Percentiles rank a stretch among this genome's conserved stretches.
phyloP scores from a whole-genome alignment of 92 coral and sea anemone genomes.

The Zoanthus sociatus region DNA sequence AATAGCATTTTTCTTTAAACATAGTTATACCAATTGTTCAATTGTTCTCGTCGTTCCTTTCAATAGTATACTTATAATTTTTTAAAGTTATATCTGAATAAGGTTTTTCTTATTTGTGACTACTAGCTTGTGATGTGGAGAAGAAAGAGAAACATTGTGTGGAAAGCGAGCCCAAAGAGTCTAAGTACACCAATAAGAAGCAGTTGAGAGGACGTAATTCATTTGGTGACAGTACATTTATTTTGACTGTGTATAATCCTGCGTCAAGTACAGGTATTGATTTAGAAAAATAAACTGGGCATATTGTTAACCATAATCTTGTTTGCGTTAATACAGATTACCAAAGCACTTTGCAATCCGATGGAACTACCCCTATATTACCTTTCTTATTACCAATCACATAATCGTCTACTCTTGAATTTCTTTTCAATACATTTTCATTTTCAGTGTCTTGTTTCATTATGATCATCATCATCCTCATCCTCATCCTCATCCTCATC shows the following conservation, averaged over 20 bases:
- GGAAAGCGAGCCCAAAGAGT: constrained; percentile 53
- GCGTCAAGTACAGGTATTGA: constrained; percentile 78
- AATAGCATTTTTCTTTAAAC: too few species aligned
- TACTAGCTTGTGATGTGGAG: constrained; percentile 58
- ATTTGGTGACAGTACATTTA: constrained; percentile 73
- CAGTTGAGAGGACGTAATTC: constrained; percentile 56
- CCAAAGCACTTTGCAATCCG: too few species aligned
- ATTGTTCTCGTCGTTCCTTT: not conserved
- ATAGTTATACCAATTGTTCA: not conserved
- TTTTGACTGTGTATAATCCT: constrained; percentile 87
- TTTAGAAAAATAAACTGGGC: not conserved
- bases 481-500: too few species aligned
- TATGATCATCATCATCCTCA: not conserved
- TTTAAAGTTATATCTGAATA: not conserved
- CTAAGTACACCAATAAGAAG: constrained; percentile 11
- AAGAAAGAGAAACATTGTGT: constrained; percentile 53
- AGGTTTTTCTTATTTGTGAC: not conserved
- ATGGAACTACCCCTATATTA: too few species aligned
- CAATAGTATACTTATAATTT: not conserved
- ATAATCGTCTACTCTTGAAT: too few species aligned
- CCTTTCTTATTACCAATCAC: too few species aligned
- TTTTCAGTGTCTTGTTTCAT: not conserved
- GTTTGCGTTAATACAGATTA: too few species aligned
- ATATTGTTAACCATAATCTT: not conserved
- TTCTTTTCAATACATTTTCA: too few species aligned